A percentile compares a stretch with the other conserved stretches of the same genome.
Evolutionary conservation across 2,888 invertebrate genomes (phyloP).

Genomic region (Beris morrisii): DNA sequence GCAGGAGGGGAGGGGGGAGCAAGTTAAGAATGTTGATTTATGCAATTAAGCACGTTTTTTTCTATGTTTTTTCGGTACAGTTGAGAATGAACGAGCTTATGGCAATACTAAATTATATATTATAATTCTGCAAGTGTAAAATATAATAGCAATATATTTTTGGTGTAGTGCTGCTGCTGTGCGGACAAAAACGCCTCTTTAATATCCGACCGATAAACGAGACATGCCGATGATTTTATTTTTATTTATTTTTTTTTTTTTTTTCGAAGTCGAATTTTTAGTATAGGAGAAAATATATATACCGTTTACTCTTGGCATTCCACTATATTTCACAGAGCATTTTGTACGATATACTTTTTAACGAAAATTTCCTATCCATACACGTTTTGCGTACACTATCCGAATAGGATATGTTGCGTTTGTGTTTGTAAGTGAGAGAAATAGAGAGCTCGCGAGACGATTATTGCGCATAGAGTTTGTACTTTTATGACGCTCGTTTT

Average conservation of each 20-base stretch:
- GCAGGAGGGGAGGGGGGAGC: no score
- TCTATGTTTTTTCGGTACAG: no score
- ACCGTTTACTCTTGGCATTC: slow-evolving; percentile 24
- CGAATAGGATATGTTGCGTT: not conserved
- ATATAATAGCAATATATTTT: no score
- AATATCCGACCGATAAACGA: slow-evolving; percentile 10
- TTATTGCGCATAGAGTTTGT: not conserved
- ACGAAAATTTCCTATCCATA: no score
- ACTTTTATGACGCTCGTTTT: slow-evolving; percentile 5
- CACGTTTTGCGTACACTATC: not conserved
- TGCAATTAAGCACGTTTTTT: no score
- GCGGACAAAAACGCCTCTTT: slow-evolving; percentile 14
- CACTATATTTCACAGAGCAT: not conserved
- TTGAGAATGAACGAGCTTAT: no score
- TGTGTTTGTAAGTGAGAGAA: not conserved
- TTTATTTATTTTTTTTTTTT: not conserved
- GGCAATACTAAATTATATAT: no score
- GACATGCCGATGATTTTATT: slow-evolving; percentile 25
- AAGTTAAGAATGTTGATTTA: no score
- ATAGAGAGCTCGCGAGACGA: not conserved
- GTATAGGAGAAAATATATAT: slow-evolving; percentile 15
- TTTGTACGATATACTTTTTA: no score
- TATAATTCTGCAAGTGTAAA: no score
- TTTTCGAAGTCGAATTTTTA: slow-evolving; percentile 16
- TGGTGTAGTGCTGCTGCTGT: not conserved